A percentile compares a stretch with the other conserved stretches of the same genome.
Conservation (phyloP, 2,797 vertebrate genomes). For the Myripristis jacobus region DNA sequence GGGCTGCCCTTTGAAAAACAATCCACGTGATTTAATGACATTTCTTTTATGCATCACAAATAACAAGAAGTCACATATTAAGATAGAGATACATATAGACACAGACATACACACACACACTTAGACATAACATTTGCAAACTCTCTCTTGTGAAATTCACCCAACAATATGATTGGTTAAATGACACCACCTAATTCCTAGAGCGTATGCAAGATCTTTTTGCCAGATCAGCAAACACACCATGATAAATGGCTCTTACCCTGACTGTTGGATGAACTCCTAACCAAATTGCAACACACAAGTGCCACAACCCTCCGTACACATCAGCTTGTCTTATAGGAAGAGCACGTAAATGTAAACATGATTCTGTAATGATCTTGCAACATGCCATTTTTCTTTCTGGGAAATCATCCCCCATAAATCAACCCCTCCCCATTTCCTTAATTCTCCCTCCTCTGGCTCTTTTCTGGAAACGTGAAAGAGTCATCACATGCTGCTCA, state of each 20-base stretch:
- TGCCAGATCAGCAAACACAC: slow-evolving; percentile 30
- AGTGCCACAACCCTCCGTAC: slow-evolving; percentile 46
- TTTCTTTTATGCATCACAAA: slow-evolving; percentile 1
- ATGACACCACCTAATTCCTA: slow-evolving; percentile 4
- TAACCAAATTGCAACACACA: slow-evolving; percentile 55
- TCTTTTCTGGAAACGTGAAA: slow-evolving; percentile 51
- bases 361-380: slow-evolving; percentile 45
- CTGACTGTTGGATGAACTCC: slow-evolving; percentile 75
- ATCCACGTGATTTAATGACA: neutral
- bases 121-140: slow-evolving; percentile 2
- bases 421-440: slow-evolving; percentile 11
- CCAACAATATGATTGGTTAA: neutral
- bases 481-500: slow-evolving; percentile 33
- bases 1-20: neutral
- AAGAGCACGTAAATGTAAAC: slow-evolving; percentile 58
- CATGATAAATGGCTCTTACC: slow-evolving; percentile 58
- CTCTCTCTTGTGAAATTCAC: slow-evolving; percentile 5
- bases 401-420: slow-evolving; percentile 55
- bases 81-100: neutral
- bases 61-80: neutral
- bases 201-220: slow-evolving; percentile 2
- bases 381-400: slow-evolving; percentile 43
- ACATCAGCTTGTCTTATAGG: slow-evolving; percentile 55
- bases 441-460: slow-evolving; percentile 33
- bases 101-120: neutral